Base-by-base conservation (phyloP, 2,888 invertebrate genomes). In the Acleris holmiana region DNA sequence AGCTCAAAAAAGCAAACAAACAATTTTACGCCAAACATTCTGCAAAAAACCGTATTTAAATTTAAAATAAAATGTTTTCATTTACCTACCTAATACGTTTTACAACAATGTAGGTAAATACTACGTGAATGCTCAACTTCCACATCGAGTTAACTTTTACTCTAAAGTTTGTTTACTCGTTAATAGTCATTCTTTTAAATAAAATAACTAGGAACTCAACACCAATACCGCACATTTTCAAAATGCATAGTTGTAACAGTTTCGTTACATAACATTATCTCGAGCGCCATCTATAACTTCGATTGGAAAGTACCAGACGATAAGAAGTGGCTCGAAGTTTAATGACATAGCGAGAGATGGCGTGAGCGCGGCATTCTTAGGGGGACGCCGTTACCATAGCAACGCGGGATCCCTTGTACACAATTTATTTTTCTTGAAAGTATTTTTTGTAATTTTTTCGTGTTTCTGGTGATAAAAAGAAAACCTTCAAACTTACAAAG, bases 271-370 rank as follows among this genome's bases (percentile, higher is more conserved):
- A 53, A 53, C 18, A 40, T 41, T 18, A n/a, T 29, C n/a, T n/a
- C n/a, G 8, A 41, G 56, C 67, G 67, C 60, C 67, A 67, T 60
- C 67, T 67, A 35, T 46, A 6, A 6, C 4, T 29, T 4, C 2
- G 2, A 15, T 18, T 13, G n/a, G 44, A 55, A 59, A 64, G 51
- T 56, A 60, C 17, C 3, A 60, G n/a, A 51, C 48, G 54, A 19
- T 10, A 15, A 46, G 35, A 17, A 29, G 17, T 8, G 7, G 55
- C 10, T 47, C 17, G 46, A 15, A 50, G 59, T 67, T 67, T 60
- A 46, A 13, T 4, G 49, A 41, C 25, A 46, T 51, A 18, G 17
- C 56, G 51, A 48, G 4, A 59, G 64, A 64, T 64, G 58, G 67
- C 58, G 54, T 17, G 23, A 19, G 17, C 23, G 23, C n/a, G 21